These are phyloP conservation scores for Diplodus puntazzo DNA, from an alignment of 2,797 vertebrate species.

Conservation along the genomic window DNA sequence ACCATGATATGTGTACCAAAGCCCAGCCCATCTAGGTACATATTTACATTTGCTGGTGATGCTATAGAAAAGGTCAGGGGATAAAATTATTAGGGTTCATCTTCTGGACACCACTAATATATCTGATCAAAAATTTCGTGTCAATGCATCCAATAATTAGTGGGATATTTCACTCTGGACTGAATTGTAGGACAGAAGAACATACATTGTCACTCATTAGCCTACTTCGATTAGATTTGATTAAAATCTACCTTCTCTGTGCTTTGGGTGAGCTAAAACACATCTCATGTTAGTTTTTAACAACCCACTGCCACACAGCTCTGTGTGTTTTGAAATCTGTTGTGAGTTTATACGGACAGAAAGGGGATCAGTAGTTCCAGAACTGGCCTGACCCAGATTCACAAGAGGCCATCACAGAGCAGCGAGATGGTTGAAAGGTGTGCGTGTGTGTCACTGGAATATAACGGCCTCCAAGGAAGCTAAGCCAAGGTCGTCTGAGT, in stretches of 20 bases:
- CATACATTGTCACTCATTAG: not conserved
- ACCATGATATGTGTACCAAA: not conserved
- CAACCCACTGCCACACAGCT: not conserved
- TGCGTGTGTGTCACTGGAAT: slow-evolving; percentile 17
- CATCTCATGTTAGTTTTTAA: not conserved
- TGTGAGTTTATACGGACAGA: slow-evolving; percentile 36
- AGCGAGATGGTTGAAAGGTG: slow-evolving; percentile 8
- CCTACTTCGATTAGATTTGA: too few species aligned
- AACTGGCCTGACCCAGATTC: slow-evolving; percentile 49
- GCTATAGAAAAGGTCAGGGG: not conserved
- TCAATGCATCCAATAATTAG: not conserved
- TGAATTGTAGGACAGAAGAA: not conserved
- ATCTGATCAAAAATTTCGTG: not conserved
- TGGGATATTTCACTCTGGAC: not conserved
- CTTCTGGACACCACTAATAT: not conserved
- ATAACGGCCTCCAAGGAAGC: slow-evolving; percentile 35
- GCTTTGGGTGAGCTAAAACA: not conserved
- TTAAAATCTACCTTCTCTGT: slow-evolving; percentile 2
- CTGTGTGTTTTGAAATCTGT: slow-evolving; percentile 11
- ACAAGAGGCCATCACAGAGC: slow-evolving; percentile 32
- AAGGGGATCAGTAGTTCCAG: slow-evolving; percentile 36
- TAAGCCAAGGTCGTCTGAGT: slow-evolving; percentile 1
- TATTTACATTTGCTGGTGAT: not conserved
- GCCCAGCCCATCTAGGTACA: not conserved
- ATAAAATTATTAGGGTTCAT: not conserved